A percentile compares a stretch with the other conserved stretches of the same genome.
Conservation (phyloP, 2,797 vertebrate species). For the Poeciliopsis infans region DNA sequence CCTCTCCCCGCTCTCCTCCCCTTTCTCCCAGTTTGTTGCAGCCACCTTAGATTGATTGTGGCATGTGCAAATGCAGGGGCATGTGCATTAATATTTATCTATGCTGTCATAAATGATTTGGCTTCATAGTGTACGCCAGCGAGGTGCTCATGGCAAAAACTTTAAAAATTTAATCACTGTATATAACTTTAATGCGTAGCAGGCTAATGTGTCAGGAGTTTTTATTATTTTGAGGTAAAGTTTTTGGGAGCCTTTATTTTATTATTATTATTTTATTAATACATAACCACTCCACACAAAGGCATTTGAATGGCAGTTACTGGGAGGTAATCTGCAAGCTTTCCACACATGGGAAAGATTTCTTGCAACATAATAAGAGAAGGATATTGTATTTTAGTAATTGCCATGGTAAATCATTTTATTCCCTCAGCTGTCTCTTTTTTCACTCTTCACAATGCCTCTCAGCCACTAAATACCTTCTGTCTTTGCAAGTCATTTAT, state of each 20-base stretch:
- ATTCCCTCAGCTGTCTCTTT: constrained; percentile 21
- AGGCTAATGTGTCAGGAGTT: constrained; percentile 93
- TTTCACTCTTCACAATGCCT: constrained; percentile 15
- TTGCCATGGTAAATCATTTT: constrained; percentile 37
- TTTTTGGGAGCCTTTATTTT: constrained; percentile 74
- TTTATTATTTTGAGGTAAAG: constrained; percentile 93
- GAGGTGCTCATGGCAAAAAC: constrained; percentile 96
- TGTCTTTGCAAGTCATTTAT: neutral
- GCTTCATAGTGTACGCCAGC: constrained; percentile 89
- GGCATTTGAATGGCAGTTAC: constrained; percentile 56
- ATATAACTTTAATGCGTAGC: constrained; percentile 98
- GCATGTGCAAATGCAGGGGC: constrained; percentile 92
- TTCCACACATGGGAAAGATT: constrained; percentile 44
- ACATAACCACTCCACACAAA: constrained; percentile 53
- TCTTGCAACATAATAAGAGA: constrained; percentile 39
- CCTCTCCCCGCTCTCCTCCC: constrained; percentile 56
- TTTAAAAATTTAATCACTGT: constrained; percentile 97
- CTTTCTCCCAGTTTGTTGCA: constrained; percentile 47
- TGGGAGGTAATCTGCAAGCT: constrained; percentile 47
- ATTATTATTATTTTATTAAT: constrained; percentile 52
- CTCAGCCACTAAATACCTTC: constrained; percentile 14
- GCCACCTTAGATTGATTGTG: constrained; percentile 90
- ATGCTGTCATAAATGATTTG: constrained; percentile 99
- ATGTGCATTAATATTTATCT: constrained; percentile 99
- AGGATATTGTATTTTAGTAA: constrained; percentile 47